Base-by-base conservation (phyloP, 2,888 invertebrate species). In the Aphidoletes aphidimyza region DNA sequence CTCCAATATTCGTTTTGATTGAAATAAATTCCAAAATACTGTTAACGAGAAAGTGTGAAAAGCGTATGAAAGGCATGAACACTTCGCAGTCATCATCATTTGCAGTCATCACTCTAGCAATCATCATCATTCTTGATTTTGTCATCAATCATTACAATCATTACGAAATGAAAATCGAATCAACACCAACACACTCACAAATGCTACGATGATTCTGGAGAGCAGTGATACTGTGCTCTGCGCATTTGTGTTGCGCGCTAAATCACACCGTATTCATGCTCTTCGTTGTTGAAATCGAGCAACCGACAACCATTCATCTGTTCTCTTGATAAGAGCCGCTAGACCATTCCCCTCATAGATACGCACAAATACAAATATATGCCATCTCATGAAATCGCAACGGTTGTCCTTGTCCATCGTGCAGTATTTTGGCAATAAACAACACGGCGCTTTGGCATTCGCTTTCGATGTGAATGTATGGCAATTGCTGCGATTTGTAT, bases 321-420 rank as follows among this genome's bases (percentile, higher is more conserved):
- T 69, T 69, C 30, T 69, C 42, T 30, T 69, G 69, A 69, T 69
- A 69, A 69, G 11, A 69, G 30, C 69, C 69, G 69, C 69, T 69
- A 0, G 2, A 30, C 14, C 0, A 30, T 69, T 69, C 69, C 69
- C 69, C 69, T 26, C 14, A 5, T 0, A 54, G 30, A 11, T n/a
- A 69, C 69, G 69, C 69, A 69, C 69, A 69, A 69, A 69, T 2
- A 30, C 69, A 69, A 69, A 69, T 69, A 69, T 11, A 14, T 11
- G 30, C 30, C 17, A 69, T 69, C 14, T 69, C 69, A 69, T n/a
- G 30, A 0, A 14, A n/a, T n/a, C 39, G 30, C 3, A 69, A 30
- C 69, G 14, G 26, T 69, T 2, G 30, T 69, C 69, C 69, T 30
- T 69, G 26, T 69, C 30, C 1, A 14, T 69, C 14, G 30, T 30